A percentile compares a stretch with the other conserved stretches of the same genome.
Conservation (phyloP, 2,888 invertebrate species). For the Polydrusus pterygomalis region DNA sequence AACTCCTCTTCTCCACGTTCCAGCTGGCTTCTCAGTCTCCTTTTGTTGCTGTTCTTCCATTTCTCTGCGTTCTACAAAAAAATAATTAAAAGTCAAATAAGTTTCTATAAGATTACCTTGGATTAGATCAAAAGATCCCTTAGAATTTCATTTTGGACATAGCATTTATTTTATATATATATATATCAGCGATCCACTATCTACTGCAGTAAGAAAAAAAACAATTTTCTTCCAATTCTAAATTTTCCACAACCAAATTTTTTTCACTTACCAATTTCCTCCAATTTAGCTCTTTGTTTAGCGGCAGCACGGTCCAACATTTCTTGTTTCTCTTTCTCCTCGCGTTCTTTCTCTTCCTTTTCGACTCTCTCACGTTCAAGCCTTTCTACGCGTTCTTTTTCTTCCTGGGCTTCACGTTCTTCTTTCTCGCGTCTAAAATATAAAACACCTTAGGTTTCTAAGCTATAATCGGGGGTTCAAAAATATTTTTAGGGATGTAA, state of each 20-base stretch:
- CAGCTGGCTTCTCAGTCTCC: neutral
- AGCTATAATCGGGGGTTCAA: too few species aligned
- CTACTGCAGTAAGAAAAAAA: neutral
- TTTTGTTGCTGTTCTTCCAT: constrained; percentile 26
- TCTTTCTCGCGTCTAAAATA: constrained; percentile 46
- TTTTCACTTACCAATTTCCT: constrained; percentile 74
- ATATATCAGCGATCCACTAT: too few species aligned
- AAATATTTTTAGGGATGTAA: too few species aligned
- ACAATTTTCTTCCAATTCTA: neutral
- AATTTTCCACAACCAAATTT: neutral
- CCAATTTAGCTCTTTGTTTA: constrained; percentile 81
- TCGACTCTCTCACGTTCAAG: constrained; percentile 77
- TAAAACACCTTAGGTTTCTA: neutral
- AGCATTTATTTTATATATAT: too few species aligned
- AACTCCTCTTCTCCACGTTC: constrained; percentile 2
- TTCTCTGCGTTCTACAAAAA: constrained; percentile 42
- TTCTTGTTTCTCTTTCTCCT: constrained; percentile 78
- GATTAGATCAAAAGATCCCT: too few species aligned
- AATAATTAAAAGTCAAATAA: neutral
- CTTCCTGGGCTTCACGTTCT: constrained; percentile 74
- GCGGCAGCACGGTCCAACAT: constrained; percentile 80
- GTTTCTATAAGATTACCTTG: too few species aligned
- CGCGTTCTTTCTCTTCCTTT: constrained; percentile 77
- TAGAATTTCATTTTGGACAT: too few species aligned
- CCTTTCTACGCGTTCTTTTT: constrained; percentile 72